Conservation (phyloP, 2,113 vertebrate species). For the Cyanoliseus patagonus region DNA sequence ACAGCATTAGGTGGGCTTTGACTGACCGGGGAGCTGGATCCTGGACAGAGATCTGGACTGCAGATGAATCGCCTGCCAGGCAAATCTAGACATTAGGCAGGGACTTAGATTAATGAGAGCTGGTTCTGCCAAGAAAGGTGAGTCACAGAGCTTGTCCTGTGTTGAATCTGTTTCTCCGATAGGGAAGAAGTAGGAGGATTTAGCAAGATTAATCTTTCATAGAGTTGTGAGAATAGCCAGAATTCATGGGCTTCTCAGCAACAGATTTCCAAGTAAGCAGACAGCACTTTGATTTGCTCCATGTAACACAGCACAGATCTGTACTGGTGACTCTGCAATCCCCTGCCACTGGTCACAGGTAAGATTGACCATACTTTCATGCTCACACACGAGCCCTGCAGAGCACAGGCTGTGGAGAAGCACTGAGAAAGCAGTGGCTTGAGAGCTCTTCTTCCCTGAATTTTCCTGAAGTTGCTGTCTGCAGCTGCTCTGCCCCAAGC, state of each 20-base stretch:
- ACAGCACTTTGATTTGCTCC: background rate
- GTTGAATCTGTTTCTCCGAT: constrained; percentile 54
- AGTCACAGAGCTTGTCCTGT: constrained; percentile 60
- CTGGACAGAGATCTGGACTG: background rate
- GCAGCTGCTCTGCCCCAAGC: background rate
- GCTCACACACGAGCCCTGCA: background rate
- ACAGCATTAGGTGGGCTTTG: background rate
- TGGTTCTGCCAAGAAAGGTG: constrained; percentile 61
- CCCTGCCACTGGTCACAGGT: background rate
- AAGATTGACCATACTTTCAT: background rate
- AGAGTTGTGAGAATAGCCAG: constrained; percentile 38
- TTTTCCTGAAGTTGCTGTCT: background rate
- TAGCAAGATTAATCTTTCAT: constrained; percentile 46
- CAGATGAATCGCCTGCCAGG: constrained; percentile 61
- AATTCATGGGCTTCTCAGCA: constrained; percentile 18
- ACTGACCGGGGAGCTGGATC: constrained; percentile 25
- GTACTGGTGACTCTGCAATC: background rate
- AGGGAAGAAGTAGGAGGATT: constrained; percentile 41
- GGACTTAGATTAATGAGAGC: constrained; percentile 64
- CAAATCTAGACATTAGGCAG: constrained; percentile 45
- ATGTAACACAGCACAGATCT: background rate
- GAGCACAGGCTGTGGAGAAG: background rate
- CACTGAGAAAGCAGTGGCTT: background rate
- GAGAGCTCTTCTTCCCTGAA: background rate
- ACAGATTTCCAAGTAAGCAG: constrained; percentile 18